Evolutionary conservation across 2,113 vertebrate species (phyloP).

Genomic region (Brachypteracias leptosomus): DNA sequence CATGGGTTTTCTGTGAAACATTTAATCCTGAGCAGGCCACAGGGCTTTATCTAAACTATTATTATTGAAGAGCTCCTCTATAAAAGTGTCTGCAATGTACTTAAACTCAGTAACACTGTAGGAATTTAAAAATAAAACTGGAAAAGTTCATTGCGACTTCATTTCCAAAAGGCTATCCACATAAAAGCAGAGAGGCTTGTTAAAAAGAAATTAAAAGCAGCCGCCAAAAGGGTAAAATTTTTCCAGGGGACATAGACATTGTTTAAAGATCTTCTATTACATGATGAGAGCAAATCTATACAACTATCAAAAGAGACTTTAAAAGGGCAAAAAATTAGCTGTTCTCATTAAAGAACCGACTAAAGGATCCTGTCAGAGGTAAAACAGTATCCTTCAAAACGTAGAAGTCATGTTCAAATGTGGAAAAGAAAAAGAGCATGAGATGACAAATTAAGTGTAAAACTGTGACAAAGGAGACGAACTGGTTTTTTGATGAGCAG

Average conservation of each 20-base stretch:
- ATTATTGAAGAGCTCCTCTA: not conserved
- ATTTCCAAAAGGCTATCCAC: conserved; percentile 16
- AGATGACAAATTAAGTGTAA: not conserved
- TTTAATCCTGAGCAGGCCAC: not conserved
- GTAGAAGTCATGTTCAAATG: not conserved
- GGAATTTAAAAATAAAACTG: not conserved
- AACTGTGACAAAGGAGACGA: not conserved
- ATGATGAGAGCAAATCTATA: conserved; percentile 33
- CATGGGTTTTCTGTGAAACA: not conserved
- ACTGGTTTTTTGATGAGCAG: not conserved
- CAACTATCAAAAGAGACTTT: conserved; percentile 36
- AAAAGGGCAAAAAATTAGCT: conserved; percentile 52
- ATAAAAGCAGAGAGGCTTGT: conserved; percentile 20
- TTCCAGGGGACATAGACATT: conserved; percentile 34
- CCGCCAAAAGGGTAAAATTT: conserved; percentile 10
- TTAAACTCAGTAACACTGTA: not conserved
- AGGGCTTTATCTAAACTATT: not conserved
- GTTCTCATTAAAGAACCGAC: not conserved
- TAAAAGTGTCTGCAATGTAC: not conserved
- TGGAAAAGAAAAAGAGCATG: not conserved
- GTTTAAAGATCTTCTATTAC: conserved; percentile 45
- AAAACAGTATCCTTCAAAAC: not conserved
- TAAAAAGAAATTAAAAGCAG: conserved; percentile 45
- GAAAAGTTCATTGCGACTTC: not conserved
- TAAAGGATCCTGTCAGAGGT: conserved; percentile 12